phyloP scores from a whole-genome alignment of 2,797 vertebrate species.

The Sebastes nivosus region DNA sequence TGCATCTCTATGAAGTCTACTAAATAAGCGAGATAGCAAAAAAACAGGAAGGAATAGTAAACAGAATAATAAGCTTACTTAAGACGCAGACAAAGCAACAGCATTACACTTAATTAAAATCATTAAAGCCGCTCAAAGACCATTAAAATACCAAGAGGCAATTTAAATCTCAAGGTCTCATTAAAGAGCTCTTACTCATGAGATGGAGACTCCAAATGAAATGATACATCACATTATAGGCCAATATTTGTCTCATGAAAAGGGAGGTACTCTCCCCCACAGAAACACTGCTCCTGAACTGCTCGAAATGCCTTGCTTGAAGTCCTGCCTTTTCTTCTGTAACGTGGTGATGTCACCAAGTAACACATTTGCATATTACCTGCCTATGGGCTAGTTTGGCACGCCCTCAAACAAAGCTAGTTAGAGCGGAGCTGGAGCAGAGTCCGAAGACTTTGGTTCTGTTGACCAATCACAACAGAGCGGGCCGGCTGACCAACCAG shows the following conservation, averaged over 20 bases:
- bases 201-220: background rate
- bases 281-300: too few relatives aligned
- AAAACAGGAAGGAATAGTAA: slow-evolving; percentile 2
- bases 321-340: too few relatives aligned
- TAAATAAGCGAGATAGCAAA: slow-evolving; percentile 2
- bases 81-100: background rate
- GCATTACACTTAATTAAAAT: slow-evolving; percentile 4
- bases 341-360: too few relatives aligned
- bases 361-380: too few relatives aligned
- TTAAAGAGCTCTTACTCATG: background rate
- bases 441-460: too few relatives aligned
- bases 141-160: slow-evolving; percentile 3
- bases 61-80: slow-evolving; percentile 1
- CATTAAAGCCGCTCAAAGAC: background rate
- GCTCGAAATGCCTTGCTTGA: too few relatives aligned
- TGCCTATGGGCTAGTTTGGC: too few relatives aligned
- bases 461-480: too few relatives aligned
- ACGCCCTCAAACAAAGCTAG: too few relatives aligned
- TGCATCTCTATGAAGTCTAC: background rate
- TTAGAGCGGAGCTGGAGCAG: too few relatives aligned
- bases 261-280: background rate
- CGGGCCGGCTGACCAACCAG: too few relatives aligned
- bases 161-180: slow-evolving; percentile 23
- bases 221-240: background rate
- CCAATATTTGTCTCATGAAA: background rate